A percentile compares a stretch with the other conserved stretches of the same genome.
Evolutionary conservation across 2,888 invertebrate genomes (phyloP).

Genomic region (Ormia ochracea): DNA sequence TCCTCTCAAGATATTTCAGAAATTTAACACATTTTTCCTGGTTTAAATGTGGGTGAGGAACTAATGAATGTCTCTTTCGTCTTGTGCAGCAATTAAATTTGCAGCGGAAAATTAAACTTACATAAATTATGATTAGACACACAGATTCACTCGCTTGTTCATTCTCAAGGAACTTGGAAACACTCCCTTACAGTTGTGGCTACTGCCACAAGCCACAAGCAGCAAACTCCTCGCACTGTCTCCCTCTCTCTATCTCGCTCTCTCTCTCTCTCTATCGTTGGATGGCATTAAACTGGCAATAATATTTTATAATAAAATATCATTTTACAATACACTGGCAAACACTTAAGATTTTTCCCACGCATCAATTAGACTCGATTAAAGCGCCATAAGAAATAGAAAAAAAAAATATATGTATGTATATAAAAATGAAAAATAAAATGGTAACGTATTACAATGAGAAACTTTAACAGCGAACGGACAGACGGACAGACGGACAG

Average conservation of each 20-base stretch:
- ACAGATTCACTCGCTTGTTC: conserved; percentile 10
- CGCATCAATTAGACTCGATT: conserved; percentile 62
- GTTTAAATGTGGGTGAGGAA: neutral
- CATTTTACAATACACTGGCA: conserved; percentile 57
- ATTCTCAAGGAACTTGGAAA: neutral
- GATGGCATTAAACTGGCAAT: neutral
- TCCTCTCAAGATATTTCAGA: neutral
- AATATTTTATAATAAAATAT: conserved; percentile 52
- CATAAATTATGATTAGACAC: conserved; percentile 37
- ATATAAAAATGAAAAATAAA: too few species aligned
- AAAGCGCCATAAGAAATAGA: conserved; percentile 29
- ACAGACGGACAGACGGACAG: too few species aligned
- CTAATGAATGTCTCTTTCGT: neutral
- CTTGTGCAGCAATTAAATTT: conserved; percentile 1
- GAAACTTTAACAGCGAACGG: neutral
- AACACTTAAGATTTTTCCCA: conserved; percentile 59
- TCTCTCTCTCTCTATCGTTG: too few species aligned
- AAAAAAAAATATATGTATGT: neutral
- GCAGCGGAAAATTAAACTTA: conserved; percentile 10
- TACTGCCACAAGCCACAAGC: neutral
- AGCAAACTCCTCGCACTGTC: too few species aligned
- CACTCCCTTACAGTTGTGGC: neutral
- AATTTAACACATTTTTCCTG: conserved; percentile 10
- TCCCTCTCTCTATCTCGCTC: too few species aligned
- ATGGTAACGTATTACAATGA: neutral